Evolutionary conservation across 2,797 vertebrate genomes (phyloP).

Genomic region (Hozukius guyotensis): DNA sequence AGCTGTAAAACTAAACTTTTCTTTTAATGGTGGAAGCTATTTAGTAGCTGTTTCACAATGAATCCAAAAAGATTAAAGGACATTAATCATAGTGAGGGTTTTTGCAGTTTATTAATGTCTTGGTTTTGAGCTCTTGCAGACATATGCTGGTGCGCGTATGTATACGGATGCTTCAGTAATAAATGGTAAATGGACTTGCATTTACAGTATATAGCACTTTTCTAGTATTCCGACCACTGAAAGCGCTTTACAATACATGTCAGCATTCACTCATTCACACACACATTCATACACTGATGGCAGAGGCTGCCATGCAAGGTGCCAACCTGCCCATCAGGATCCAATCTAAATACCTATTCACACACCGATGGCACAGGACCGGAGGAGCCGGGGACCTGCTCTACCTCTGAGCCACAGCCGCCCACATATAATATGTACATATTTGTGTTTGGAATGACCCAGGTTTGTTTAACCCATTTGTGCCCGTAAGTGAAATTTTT

Average conservation of each 20-base stretch:
- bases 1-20: conserved; percentile 58
- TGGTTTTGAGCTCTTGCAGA: neutral
- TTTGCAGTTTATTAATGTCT: conserved; percentile 18
- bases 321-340: too few species aligned
- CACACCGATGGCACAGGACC: too few species aligned
- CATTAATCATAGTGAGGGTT: conserved; percentile 46
- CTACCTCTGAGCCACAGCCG: too few species aligned
- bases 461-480: neutral
- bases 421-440: neutral
- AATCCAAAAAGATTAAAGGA: conserved; percentile 41
- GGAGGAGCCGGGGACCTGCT: too few species aligned
- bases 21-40: conserved; percentile 48
- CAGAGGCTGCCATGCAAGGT: too few species aligned
- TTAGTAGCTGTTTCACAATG: conserved; percentile 37
- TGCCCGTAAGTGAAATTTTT: too few species aligned
- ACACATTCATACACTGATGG: too few species aligned
- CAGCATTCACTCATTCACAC: too few species aligned
- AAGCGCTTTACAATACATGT: neutral
- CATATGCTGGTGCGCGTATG: neutral
- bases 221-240: too few species aligned
- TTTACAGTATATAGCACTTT: too few species aligned
- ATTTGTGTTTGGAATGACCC: neutral
- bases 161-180: neutral
- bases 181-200: too few species aligned
- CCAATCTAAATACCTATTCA: too few species aligned